phyloP scores from a whole-genome alignment of 2,113 vertebrate species.

The Triplophysa siluroides region DNA sequence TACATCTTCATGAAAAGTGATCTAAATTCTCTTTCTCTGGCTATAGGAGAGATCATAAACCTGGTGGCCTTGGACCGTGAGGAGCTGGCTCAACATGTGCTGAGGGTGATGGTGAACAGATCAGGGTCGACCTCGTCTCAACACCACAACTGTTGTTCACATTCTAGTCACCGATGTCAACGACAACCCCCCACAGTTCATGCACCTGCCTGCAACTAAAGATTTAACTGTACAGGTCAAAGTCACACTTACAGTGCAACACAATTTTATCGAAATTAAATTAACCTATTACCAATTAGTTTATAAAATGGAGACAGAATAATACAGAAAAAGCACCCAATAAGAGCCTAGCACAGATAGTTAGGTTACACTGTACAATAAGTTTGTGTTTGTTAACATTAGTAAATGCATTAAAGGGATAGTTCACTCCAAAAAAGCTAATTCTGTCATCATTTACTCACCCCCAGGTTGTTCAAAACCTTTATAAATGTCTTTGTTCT shows the following conservation, averaged over 20 bases:
- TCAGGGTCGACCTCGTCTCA: conserved; percentile 79
- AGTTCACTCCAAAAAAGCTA: too few relatives aligned
- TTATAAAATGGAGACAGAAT: too few relatives aligned
- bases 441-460: too few relatives aligned
- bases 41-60: conserved; percentile 85
- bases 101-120: conserved; percentile 84
- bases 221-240: conserved; percentile 78
- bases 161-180: conserved; percentile 83
- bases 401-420: too few relatives aligned
- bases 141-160: conserved; percentile 73
- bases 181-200: conserved; percentile 84
- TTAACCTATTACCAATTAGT: neutral
- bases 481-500: too few relatives aligned
- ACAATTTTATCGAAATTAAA: neutral
- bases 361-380: too few relatives aligned
- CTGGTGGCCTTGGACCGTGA: conserved; percentile 85
- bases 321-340: too few relatives aligned
- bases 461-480: too few relatives aligned
- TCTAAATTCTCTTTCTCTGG: neutral
- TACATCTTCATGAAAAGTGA: too few relatives aligned
- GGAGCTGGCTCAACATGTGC: conserved; percentile 74
- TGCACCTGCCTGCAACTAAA: conserved; percentile 69
- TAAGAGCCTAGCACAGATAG: too few relatives aligned
- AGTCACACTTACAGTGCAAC: neutral
- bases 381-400: too few relatives aligned